phyloP scores from a whole-genome alignment of 2,113 vertebrate genomes.

The Rhea pennata region DNA sequence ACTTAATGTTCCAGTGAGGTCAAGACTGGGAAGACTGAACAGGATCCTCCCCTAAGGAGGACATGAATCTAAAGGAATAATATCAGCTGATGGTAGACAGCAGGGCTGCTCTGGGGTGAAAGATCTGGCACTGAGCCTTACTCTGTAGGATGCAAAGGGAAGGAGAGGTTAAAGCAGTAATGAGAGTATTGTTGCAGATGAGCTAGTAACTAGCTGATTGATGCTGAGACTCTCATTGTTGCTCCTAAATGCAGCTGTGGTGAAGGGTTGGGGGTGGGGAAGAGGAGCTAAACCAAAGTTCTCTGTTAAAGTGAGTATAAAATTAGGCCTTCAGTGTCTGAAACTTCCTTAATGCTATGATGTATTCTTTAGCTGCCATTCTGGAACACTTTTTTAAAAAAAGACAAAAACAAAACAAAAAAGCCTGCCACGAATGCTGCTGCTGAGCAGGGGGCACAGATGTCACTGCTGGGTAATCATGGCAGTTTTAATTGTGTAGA shows the following conservation, averaged over 20 bases:
- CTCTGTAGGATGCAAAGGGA: neutral
- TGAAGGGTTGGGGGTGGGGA: neutral
- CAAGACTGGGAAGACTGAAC: neutral
- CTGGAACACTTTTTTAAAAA: neutral
- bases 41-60: neutral
- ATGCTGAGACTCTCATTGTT: neutral
- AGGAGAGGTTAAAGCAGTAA: neutral
- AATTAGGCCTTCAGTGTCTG: neutral
- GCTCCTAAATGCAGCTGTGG: neutral
- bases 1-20: neutral
- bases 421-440: neutral
- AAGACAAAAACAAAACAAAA: neutral
- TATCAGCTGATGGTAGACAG: slow-evolving; percentile 23
- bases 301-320: neutral
- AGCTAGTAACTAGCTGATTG: neutral
- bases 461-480: neutral
- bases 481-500: slow-evolving; percentile 24
- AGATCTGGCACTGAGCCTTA: slow-evolving; percentile 17
- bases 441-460: slow-evolving; percentile 15
- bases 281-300: neutral
- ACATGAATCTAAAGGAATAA: neutral
- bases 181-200: slow-evolving; percentile 9
- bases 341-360: neutral
- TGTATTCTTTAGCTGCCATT: slow-evolving; percentile 18
- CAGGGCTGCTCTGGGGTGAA: neutral